Evolutionary conservation across 2,888 invertebrate genomes (phyloP), one percentile per base, ranked within the genome.

Genomic region (Pristionchus exspectatus): DNA sequence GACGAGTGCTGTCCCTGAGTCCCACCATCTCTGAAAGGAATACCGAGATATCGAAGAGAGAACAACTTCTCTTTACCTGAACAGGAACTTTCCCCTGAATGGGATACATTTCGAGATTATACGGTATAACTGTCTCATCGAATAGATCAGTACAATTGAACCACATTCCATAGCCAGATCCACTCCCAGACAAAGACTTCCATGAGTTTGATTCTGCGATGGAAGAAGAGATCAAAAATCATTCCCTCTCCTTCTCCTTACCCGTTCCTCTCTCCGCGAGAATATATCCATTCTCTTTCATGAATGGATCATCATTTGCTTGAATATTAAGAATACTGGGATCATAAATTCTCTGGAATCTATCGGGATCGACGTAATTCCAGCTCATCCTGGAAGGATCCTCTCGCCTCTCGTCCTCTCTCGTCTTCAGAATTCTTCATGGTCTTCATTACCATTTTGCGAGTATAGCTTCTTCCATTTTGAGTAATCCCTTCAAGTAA

Each of bases 61-160:
- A 1, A 50, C 44, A 1, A 50, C 44, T 50, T 50, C n/a, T 69
- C 27, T 14, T 10, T n/a, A 74, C 74, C 74, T 74, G 74, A 16
- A 74, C 74, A n/a, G 74, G 74, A 14, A 74, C 74, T 38, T 30
- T 74, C 16, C 74, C 74, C 18, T 30, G 74, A n/a, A 74, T 74
- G 18, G 74, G 74, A 74, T 74, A 74, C 12, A 18, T 16, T 21
- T 74, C 27, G 33, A 74, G 38, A 74, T 74, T 27, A 27, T 74
- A 74, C 14, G 74, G 74, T 16, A 74, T 33, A 38, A 74, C 14
- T 2, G 74, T 74, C 74, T 74, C 74, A 74, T 74, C 74, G 74
- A 74, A 74, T 33, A 74, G 74, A 74, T 74, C 74, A 30, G 74
- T 74, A 33, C 74, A 74, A 38, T 74, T 74, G 74, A 33, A 74